Base-by-base conservation (phyloP, 2,797 vertebrate species). In the Pipistrellus kuhlii region DNA sequence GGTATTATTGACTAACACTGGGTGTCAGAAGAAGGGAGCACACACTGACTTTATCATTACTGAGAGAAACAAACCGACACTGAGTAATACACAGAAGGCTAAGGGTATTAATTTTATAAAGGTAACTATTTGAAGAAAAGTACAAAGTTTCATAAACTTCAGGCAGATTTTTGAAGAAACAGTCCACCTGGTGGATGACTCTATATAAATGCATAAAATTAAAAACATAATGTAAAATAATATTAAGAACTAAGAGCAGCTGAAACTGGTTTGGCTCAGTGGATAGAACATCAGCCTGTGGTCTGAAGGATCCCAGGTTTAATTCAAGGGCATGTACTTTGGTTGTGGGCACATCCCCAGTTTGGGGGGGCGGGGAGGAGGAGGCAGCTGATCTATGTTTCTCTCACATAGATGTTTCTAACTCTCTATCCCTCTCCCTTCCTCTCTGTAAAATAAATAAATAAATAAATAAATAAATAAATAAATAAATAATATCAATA, bases 71-170 rank as follows among this genome's bases (percentile, higher is more conserved):
- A 78, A 64, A 64, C 4, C 23, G 9, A 73, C 17, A 51, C 12
- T 30, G 8, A 17, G 8, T 55, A 14, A 86, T 68, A 73, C 59
- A 8, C 4, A 66, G 48, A 72, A 66, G 10, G 18, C 46, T 38
- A 32, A 38, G 21, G 53, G 38, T 38, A 38, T 32, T 57, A 2
- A 91, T 75, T 68, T 92, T 32, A 41, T 44, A 12, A 66, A 59
- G 89, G 38, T 66, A 89, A 41, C 20, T 38, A 48, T 66, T 15
- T 59, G 55, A 68, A 89, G 41, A 84, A 88, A 73, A 95, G 68
- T 5, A 51, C n/a, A 64, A 84, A 46, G 7, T 12, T 71, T 38
- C 41, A 80, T 80, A 57, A 85, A 68, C 41, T 41, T 95, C n/a
- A 57, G n/a, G 32, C 73, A 59, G 23, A 41, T 57, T 89, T 89